A percentile compares a stretch with the other conserved stretches of the same genome.
Evolutionary conservation across 2,888 invertebrate genomes (phyloP).

Genomic region (Morpho achilles): DNA sequence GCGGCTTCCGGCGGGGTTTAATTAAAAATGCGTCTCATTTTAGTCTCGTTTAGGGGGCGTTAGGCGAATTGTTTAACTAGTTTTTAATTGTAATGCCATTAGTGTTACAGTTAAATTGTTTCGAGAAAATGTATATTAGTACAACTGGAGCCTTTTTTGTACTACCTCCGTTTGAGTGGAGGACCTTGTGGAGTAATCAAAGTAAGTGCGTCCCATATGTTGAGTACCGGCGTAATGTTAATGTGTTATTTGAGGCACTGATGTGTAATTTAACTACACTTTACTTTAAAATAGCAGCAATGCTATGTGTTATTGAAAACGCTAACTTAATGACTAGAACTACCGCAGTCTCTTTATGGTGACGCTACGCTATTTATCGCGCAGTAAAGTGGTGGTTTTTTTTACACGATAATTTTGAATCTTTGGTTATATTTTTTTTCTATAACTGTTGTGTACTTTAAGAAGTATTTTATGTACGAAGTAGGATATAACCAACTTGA

Average conservation of each 20-base stretch:
- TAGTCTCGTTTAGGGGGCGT: conserved; percentile 52
- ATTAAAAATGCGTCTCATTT: conserved; percentile 75
- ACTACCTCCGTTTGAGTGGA: conserved; percentile 10
- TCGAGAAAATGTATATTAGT: conserved; percentile 20
- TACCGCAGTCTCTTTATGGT: too few relatives aligned
- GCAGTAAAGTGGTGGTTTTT: too few relatives aligned
- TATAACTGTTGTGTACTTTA: too few relatives aligned
- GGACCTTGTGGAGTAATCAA: conserved; percentile 9
- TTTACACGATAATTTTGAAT: too few relatives aligned
- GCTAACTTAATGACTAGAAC: background rate
- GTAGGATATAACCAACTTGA: too few relatives aligned
- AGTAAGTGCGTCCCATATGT: conserved; percentile 8
- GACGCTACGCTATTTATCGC: too few relatives aligned
- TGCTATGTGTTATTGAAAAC: background rate
- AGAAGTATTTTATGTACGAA: too few relatives aligned
- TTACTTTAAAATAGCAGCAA: background rate
- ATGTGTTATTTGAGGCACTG: background rate
- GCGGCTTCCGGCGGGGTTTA: conserved; percentile 69
- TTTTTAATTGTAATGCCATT: conserved; percentile 37
- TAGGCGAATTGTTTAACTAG: conserved; percentile 37
- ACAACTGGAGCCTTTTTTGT: conserved; percentile 13
- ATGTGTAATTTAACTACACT: background rate
- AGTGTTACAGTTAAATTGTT: conserved; percentile 27
- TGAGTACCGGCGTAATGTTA: conserved; percentile 3
- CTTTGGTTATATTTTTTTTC: too few relatives aligned